phyloP scores from a whole-genome alignment of 2,797 vertebrate species.

The Crax fasciolata region DNA sequence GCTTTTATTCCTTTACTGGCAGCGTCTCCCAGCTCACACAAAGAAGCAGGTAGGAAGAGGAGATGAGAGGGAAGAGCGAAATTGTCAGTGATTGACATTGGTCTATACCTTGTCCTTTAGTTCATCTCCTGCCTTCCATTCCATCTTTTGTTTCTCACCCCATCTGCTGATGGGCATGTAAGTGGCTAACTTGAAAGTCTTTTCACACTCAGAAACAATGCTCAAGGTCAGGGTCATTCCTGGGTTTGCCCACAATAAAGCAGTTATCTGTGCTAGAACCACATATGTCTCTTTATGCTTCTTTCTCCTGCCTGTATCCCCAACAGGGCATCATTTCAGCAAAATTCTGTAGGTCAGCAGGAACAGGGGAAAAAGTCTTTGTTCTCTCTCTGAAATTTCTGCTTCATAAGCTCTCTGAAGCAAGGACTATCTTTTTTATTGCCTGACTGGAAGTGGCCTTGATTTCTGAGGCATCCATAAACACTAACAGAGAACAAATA shows the following conservation, averaged over 20 bases:
- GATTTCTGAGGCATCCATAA: slow-evolving; percentile 1
- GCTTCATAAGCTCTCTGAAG: background rate
- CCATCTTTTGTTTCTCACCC: background rate
- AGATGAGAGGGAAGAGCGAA: background rate
- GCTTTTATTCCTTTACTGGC: background rate
- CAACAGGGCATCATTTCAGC: background rate
- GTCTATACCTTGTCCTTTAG: background rate
- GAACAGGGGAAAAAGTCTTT: background rate
- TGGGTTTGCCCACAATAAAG: background rate
- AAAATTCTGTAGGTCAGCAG: background rate
- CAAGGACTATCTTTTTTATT: background rate
- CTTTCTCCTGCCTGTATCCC: background rate
- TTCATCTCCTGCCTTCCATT: background rate
- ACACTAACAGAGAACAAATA: background rate
- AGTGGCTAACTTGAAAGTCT: background rate
- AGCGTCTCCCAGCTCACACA: background rate
- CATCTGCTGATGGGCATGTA: fast-evolving
- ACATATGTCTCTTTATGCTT: background rate
- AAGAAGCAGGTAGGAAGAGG: background rate
- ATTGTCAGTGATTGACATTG: background rate
- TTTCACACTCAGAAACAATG: background rate
- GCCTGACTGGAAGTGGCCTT: background rate
- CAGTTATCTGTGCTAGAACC: background rate
- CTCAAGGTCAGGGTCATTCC: background rate
- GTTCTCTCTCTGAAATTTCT: slow-evolving; percentile 4